These are phyloP conservation scores for Luidia sarsii DNA, from an alignment of 53 echinoderm and acorn worm species.

Conservation along the genomic window DNA sequence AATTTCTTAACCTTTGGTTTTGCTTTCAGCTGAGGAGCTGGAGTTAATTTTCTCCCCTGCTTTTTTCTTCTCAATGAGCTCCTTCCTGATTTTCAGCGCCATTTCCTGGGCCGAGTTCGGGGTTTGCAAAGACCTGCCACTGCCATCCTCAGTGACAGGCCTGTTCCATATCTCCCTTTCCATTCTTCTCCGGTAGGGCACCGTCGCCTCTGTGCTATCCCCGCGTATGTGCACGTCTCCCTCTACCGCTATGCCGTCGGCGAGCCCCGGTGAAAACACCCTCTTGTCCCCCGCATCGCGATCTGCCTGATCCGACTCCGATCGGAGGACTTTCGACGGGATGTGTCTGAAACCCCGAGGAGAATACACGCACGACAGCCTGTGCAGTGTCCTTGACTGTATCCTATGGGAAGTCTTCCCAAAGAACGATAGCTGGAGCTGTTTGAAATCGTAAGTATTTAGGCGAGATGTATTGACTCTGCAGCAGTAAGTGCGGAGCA, in stretches of 20 bases:
- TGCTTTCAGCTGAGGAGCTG: neutral
- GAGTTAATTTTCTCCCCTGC: neutral
- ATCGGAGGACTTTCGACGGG: neutral
- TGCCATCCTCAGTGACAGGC: neutral
- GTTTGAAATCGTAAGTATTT: neutral
- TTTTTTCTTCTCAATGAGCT: constrained; percentile 28
- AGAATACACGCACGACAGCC: neutral
- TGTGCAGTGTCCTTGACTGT: constrained; percentile 6
- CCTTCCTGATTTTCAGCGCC: constrained; percentile 59
- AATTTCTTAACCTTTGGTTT: neutral
- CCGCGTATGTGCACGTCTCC: constrained; percentile 38
- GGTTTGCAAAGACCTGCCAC: too few species aligned
- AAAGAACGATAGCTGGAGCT: neutral
- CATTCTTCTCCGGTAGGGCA: constrained; percentile 28
- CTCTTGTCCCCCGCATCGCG: too few species aligned
- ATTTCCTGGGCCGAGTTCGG: constrained; percentile 47
- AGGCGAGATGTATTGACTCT: neutral
- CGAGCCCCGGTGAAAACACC: too few species aligned
- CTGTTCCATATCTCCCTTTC: constrained; percentile 38
- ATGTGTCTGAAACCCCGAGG: neutral
- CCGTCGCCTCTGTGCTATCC: constrained; percentile 31
- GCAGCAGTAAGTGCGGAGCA: neutral
- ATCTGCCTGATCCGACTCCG: neutral
- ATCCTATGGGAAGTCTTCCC: too few species aligned
- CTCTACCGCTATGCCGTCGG: neutral